Evolutionary conservation across 2,113 vertebrate genomes (phyloP), one percentile per base, ranked within the genome.

Genomic region (Albula goreensis): DNA sequence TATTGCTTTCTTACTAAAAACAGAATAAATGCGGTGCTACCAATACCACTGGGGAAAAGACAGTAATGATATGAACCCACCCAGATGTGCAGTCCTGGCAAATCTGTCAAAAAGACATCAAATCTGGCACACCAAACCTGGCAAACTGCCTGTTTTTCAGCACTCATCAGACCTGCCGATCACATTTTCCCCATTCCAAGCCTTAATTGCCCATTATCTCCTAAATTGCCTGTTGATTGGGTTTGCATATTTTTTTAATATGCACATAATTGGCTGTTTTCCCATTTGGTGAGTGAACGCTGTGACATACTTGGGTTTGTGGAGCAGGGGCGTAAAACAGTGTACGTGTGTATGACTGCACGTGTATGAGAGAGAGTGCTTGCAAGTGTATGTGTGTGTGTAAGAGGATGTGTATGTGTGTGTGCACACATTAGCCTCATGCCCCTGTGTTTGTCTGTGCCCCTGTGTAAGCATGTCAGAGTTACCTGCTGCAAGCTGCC

Each of bases 201-300:
- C 81, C 74, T 60, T 31, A 81, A 74, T 86, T 79, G 90, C 91
- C 90, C 83, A 90, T 92, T 89, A 92, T 87, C 83, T 89, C 88
- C 89, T 85, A 90, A 92, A 92, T 91, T 90, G 90, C 63, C 87
- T 85, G 79, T 53, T 87, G 90, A 92, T 91, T 91, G 70, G 84
- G 89, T 91, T 87, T 80, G 51, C 86, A 86, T 88, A 15, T 66
- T 91, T 89, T 90, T 85, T 52, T 84, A 91, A 92, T 89, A 91
- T 89, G 82, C 87, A 70, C 41, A 86, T 92, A 91, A 93, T 90
- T 93, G 87, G 84, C 90, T 89, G 15, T 53, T 63, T 84, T 89
- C 88, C 77, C 84, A 85, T 19, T 57, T 13, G 31, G 31, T 1
- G 77, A 56, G 60, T 80, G 78, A 50, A 49, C 57, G 25, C 70